Base-by-base conservation (phyloP, 2,888 invertebrate genomes). In the Nomada flava region DNA sequence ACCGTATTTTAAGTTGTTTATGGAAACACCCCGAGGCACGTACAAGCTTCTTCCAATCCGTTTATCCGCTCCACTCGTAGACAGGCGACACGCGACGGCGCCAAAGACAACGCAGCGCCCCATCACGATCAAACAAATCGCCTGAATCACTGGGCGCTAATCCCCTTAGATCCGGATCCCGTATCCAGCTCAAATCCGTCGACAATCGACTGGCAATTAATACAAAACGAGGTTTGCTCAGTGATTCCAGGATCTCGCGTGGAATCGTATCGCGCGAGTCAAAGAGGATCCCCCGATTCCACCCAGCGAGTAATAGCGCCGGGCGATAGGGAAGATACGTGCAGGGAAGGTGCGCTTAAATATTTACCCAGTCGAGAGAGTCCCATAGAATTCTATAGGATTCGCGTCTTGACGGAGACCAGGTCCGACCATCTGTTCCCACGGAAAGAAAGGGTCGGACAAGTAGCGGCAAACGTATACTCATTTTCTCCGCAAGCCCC, bases 141-240 rank as follows among this genome's bases (percentile, higher is more conserved):
- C 2, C 26, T 1, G 10, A 26, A 23, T 42, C 23, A 23, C 42
- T 10, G 47, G 15, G 26, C 44, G n/a, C 20, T 55, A 26, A 73
- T 63, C 52, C 53, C 10, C 0, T 53, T 20, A 53, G n/a, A 53
- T 53, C 70, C 42, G 13, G 44, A 63, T 29, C 52, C 23, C 18
- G 13, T 13, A 10, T 29, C 62, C 18, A 11, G 42, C 18, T 42
- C 59, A 20, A 11, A 26, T 11, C 55, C 15, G 11, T 20, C 15
- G 44, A 70, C 69, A 62, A 70, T 70, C 57, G 50, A 55, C 50
- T 4, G 9, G 23, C 78, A 65, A 78, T 79, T 79, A 79, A 79
- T 55, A 53, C 59, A 36, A 20, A 71, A 71, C 65, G 60, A 60
- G 52, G 36, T 71, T 79, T 42, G 47, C 59, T 26, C 55, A 15